Evolutionary conservation across 2,888 invertebrate species (phyloP).

Genomic region (Clivina fossor): DNA sequence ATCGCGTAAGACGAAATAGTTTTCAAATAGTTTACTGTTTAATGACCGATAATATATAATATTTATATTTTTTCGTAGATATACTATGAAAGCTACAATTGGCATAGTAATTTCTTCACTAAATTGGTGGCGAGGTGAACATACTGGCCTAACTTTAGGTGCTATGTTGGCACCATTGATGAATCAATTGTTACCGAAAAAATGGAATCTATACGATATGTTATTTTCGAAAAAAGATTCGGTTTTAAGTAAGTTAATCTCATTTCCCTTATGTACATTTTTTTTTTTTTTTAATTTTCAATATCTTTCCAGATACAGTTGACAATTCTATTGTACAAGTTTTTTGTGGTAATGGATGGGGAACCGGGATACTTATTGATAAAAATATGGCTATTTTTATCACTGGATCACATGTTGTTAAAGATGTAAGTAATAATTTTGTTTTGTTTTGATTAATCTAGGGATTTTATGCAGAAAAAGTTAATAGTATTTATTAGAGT

Average conservation of each 20-base stretch:
- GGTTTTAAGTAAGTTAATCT: conserved; percentile 22
- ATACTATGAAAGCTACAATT: conserved; percentile 45
- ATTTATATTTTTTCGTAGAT: conserved; percentile 31
- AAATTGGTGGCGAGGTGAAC: conserved; percentile 65
- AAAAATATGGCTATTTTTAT: conserved; percentile 55
- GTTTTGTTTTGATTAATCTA: too few relatives aligned
- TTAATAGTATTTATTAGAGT: too few relatives aligned
- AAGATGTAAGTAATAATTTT: conserved; percentile 53
- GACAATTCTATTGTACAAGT: conserved; percentile 59
- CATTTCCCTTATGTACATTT: too few relatives aligned
- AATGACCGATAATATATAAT: too few relatives aligned
- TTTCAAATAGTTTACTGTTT: too few relatives aligned
- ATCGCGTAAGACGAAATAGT: too few relatives aligned
- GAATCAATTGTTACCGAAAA: conserved; percentile 33
- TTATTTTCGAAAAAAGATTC: conserved; percentile 26
- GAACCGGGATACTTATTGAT: conserved; percentile 60
- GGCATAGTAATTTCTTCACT: conserved; percentile 62
- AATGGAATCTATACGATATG: conserved; percentile 11
- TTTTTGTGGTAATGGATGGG: conserved; percentile 62
- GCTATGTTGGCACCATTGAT: conserved; percentile 56
- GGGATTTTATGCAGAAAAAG: too few relatives aligned
- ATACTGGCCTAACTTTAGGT: conserved; percentile 63
- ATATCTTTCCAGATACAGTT: conserved; percentile 48
- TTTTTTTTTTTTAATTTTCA: too few relatives aligned
- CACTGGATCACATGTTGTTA: conserved; percentile 65